Evolutionary conservation across 2,797 vertebrate genomes (phyloP), one percentile per base, ranked within the genome.

Genomic region (Chelon auratus): DNA sequence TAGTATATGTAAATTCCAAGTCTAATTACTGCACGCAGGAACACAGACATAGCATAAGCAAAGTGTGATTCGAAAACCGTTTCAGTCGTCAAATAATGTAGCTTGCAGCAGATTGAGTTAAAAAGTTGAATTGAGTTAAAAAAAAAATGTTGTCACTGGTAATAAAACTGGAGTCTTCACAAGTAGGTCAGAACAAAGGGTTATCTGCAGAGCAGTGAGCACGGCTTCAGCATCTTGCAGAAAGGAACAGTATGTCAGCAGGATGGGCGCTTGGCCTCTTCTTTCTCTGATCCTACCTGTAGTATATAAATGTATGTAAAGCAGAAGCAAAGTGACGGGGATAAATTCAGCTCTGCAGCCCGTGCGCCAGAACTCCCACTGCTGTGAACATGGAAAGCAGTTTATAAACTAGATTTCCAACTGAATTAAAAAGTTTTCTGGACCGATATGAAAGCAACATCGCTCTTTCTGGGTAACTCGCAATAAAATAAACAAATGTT

Each of bases 171-270:
- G 33, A 8, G 5, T 50, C 53, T 58, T 61, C 51, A 37, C 18
- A 18, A 45, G 18, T 47, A 72, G n/a, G 71, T 68, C 42, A 71
- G 59, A 81, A 68, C 62, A 76, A 76, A 68, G 42, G 71, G 47
- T 75, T 69, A 65, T 55, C 50, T 33, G 17, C 40, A 55, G 51
- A 77, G 14, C 43, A 45, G 20, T 20, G 55, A 47, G 22, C 39
- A 51, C 30, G 36, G 14, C 33, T 9, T 48, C 36, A 52, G 33
- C 1, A 15, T 62, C 26, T 58, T 30, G 45, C 73, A 71, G 45
- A 63, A 47, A 62, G 62, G 60, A 33, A 33, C 30, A 6, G 30
- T 42, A 54, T n/a, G 12, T 57, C 45, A 70, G 42, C 30, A 33
- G 70, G 42, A 62, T 10, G 52, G 20, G 30, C 13, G 11, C 33